Evolutionary conservation across 2,113 vertebrate species (phyloP), one percentile per base, ranked within the genome.

Genomic region (Scomber colias): DNA sequence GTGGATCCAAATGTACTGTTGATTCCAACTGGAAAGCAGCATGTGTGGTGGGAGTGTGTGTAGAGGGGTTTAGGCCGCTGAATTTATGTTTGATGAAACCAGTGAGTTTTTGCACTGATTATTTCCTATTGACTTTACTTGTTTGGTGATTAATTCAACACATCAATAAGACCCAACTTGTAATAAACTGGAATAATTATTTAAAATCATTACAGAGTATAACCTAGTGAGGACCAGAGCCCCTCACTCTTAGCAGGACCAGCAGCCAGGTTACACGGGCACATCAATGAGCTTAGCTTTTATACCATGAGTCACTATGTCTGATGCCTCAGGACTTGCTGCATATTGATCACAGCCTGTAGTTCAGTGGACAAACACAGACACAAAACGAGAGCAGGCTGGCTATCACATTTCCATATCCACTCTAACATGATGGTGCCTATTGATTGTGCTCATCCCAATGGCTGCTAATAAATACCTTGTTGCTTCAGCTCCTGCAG

Each of bases 401-500:
- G 70, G 64, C 78, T 79, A 86, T 89, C 75, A 40, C 67, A 63
- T 89, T 85, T 87, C 86, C 81, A 90, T 82, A 80, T 80, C 81
- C 84, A 82, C 70, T 88, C 71, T 54, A 72, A 77, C 82, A 78
- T 76, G 84, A 86, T 76, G 64, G 69, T 51, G 71, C 51, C 27
- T 76, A 87, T 91, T 70, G 86, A 90, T 81, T 54, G 66, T 0
- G 31, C 68, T 75, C 46, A 31, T 69, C 65, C 71, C 81, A 64
- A 44, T 56, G 56, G 69, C 69, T 64, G 64, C 79, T 85, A 75
- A 88, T 88, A 90, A 89, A 88, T 87, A 79, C 78, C 66, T 76
- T 56, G 79, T 62, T 87, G 86, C 79, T 79, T 74, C 14, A 51
- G 30, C 69, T 83, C 67, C 79, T 64, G 75, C 31, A 65, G 77